These are phyloP conservation scores for Probaryconus sp. DNA, from an alignment of 1,140 invertebrate genomes.

Conservation along the genomic window DNA sequence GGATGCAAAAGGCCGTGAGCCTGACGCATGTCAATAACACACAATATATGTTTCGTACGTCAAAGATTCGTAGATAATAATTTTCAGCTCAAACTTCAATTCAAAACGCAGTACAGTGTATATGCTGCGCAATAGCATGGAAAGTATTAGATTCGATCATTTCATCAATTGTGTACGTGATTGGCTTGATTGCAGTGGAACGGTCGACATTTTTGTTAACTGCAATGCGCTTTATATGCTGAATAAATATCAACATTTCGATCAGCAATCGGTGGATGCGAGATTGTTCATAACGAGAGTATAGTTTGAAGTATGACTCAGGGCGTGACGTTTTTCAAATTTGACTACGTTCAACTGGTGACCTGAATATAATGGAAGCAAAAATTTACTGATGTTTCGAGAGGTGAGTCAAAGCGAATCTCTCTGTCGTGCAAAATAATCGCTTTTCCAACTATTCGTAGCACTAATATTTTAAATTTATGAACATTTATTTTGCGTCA, in stretches of 20 bases:
- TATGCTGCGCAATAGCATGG: conserved; percentile 1
- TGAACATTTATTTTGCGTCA: too few species aligned
- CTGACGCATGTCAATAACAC: conserved; percentile 30
- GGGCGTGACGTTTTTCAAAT: conserved; percentile 24
- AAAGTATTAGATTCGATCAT: conserved; percentile 22
- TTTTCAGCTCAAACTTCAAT: conserved; percentile 20
- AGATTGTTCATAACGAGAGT: conserved; percentile 15
- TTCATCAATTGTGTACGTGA: conserved; percentile 25
- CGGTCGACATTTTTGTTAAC: conserved; percentile 30
- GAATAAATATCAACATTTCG: conserved; percentile 30
- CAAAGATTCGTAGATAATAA: conserved; percentile 36
- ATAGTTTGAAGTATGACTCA: conserved; percentile 16
- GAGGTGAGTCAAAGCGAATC: too few species aligned
- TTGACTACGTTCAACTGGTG: conserved; percentile 15
- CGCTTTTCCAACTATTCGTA: too few species aligned
- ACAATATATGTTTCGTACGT: conserved; percentile 22
- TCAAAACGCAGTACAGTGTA: conserved; percentile 15
- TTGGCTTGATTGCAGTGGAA: conserved; percentile 26
- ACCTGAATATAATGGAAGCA: not conserved
- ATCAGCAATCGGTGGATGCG: conserved; percentile 11
- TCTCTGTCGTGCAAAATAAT: too few species aligned
- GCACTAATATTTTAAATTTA: too few species aligned
- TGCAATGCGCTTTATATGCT: conserved; percentile 17
- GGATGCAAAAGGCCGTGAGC: conserved; percentile 2
- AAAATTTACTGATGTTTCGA: conserved; percentile 17